Evolutionary conservation across 1,140 invertebrate genomes (phyloP), one percentile per base, ranked within the genome.

Genomic region (Vanessa atalanta): DNA sequence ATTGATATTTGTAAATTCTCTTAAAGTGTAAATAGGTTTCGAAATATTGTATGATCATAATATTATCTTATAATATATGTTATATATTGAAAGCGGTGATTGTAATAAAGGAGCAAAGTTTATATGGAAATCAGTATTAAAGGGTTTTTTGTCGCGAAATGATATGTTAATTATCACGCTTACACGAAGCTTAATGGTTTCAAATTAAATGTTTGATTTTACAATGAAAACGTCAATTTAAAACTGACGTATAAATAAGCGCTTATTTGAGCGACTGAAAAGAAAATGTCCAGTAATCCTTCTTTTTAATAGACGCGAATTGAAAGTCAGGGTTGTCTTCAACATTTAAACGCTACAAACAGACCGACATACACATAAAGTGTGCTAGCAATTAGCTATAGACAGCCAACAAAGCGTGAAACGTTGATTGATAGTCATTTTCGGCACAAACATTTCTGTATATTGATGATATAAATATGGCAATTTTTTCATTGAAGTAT

Each of bases 341-440:
- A 37, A 43, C 55, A 26, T 14, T 61, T 23, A 47, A 57, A 9
- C 12, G 53, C 8, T 57, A 57, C 47, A 60, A 75, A 70, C 64
- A 71, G 23, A 66, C 61, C 65, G 55, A 65, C 67, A 55, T 14
- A 7, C 37, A 1, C 55, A 70, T 70, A 70, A 65, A 70, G 31
- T 23, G 37, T 14, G 55, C 26, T 48, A 61, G 65, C 67, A 76
- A 76, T 76, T 76, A 72, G 70, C 47, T 69, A 72, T 68, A 68
- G 57, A 65, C 26, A 70, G 16, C 60, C 74, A 57, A 48, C 65
- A 9, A 72, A 55, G 72, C 72, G 72, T 69, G 13, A 63, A 78
- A 78, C 47, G 37, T 57, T 78, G 76, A 78, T 78, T 71, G 72
- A 78, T 74, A 60, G 72, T 47, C 23, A 14, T 75, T 66, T 61